Evolutionary conservation across 2,797 vertebrate species (phyloP).

Genomic region (Zenarchopterus dispar): DNA sequence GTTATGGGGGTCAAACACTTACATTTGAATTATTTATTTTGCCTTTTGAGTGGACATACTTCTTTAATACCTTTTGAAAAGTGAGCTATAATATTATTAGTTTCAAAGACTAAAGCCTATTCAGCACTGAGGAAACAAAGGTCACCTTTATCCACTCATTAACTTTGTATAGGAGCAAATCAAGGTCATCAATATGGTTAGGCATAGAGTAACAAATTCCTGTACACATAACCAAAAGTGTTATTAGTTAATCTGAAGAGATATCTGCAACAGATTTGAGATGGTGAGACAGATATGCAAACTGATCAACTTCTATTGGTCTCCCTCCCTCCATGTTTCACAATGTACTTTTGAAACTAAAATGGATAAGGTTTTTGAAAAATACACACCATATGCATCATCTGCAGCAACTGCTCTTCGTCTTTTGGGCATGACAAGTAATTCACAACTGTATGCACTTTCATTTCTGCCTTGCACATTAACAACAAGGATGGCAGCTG

Average conservation of each 20-base stretch:
- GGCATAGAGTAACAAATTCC: slow-evolving; percentile 5
- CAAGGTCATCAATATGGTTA: slow-evolving; percentile 1
- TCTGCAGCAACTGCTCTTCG: neutral
- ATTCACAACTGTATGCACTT: slow-evolving; percentile 42
- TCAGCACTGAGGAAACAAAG: neutral
- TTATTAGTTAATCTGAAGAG: neutral
- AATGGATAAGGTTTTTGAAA: slow-evolving; percentile 7
- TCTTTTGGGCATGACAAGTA: slow-evolving; percentile 41
- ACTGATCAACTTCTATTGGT: too few species aligned
- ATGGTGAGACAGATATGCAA: too few species aligned
- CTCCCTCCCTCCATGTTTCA: too few species aligned
- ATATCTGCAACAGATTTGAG: neutral
- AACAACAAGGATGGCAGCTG: slow-evolving; percentile 61
- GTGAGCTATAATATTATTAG: too few species aligned
- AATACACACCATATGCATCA: slow-evolving; percentile 5
- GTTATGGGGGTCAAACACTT: slow-evolving; percentile 12
- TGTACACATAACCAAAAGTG: neutral
- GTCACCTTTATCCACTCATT: slow-evolving; percentile 32
- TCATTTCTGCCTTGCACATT: slow-evolving; percentile 50
- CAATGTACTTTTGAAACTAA: neutral
- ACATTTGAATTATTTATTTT: slow-evolving; percentile 14
- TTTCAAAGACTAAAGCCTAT: too few species aligned
- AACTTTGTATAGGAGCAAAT: slow-evolving; percentile 10
- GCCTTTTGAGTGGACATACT: neutral
- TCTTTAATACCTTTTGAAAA: neutral